Base-by-base conservation (phyloP, 2,888 invertebrate species). In the Andrena praecox region DNA sequence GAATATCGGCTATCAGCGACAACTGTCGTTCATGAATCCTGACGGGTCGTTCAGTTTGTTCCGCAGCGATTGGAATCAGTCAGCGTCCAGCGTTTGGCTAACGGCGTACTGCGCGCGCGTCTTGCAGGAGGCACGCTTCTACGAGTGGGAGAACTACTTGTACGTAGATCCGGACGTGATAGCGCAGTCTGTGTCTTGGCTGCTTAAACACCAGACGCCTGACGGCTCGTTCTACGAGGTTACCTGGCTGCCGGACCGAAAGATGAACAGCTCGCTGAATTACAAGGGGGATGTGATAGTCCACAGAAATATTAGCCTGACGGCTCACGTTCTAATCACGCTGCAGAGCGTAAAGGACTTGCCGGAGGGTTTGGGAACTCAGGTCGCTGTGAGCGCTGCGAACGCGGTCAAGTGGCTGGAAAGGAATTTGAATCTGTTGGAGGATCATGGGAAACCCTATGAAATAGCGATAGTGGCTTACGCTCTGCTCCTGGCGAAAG, bases 71-170 rank as follows among this genome's bases (percentile, higher is more conserved):
- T 99, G 99, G 99, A 98, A 98, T 91, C 97, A 97, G 91, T 98
- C 98, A 0, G 95, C 96, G 0, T 96, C 98, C 0, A 98, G 98
- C 50, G 98, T 98, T 0, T 98, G 99, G 98, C 94, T 99, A 85
- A 99, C 99, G 0, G 97, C 99, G 0, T 99, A 98, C 94, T 97
- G 97, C 91, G 97, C 97, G 0, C 96, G 98, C 86, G 96, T 98
- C 67, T 97, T 99, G 93, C 97, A 98, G 93, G 98, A 98, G 92
- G 99, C 98, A 0, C 97, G 97, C 52, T 98, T 98, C 94, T 98
- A 98, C 91, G 99, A 99, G 93, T 99, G 99, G 99, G 99, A 99
- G 95, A 98, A 98, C 93, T 98, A 97, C 91, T 96, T 99, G 74
- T 99, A 98, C 94, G 98, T 99, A 86, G 99, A 99, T 93, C 97